phyloP scores from a whole-genome alignment of 2,888 invertebrate genomes.

The Onthophagus sagittarius region DNA sequence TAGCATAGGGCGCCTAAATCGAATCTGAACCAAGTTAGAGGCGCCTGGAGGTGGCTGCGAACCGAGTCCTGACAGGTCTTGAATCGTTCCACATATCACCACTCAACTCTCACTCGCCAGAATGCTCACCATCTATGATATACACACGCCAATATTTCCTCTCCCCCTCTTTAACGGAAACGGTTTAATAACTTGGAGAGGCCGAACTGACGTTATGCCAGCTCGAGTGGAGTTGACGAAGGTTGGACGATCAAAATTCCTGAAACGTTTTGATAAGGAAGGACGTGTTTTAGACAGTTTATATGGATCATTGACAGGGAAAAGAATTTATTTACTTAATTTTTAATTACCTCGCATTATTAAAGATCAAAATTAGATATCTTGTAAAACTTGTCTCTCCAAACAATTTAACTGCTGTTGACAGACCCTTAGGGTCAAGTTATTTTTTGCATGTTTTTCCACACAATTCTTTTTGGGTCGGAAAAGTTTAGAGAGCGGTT shows the following conservation, averaged over 20 bases:
- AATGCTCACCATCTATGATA: background rate
- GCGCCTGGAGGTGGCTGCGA: background rate
- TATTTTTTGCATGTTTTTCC: too few relatives aligned
- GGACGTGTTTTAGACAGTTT: background rate
- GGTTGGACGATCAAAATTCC: background rate
- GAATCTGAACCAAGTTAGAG: background rate
- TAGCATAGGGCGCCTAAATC: background rate
- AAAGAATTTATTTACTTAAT: too few relatives aligned
- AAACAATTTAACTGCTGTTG: too few relatives aligned
- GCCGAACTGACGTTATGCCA: background rate
- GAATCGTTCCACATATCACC: background rate
- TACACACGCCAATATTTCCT: background rate
- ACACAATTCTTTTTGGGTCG: too few relatives aligned
- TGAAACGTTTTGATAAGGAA: background rate
- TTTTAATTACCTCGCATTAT: too few relatives aligned
- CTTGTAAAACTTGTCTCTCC: too few relatives aligned
- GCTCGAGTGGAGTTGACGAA: background rate
- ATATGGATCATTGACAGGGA: too few relatives aligned
- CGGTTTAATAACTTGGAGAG: background rate
- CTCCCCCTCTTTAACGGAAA: background rate
- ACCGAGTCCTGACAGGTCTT: background rate
- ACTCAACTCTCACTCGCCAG: background rate
- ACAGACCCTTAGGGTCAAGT: too few relatives aligned
- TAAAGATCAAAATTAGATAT: too few relatives aligned
- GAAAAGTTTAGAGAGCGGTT: too few relatives aligned